Base-by-base conservation (phyloP, 2,888 invertebrate species). In the Andrena hattorfiana region DNA sequence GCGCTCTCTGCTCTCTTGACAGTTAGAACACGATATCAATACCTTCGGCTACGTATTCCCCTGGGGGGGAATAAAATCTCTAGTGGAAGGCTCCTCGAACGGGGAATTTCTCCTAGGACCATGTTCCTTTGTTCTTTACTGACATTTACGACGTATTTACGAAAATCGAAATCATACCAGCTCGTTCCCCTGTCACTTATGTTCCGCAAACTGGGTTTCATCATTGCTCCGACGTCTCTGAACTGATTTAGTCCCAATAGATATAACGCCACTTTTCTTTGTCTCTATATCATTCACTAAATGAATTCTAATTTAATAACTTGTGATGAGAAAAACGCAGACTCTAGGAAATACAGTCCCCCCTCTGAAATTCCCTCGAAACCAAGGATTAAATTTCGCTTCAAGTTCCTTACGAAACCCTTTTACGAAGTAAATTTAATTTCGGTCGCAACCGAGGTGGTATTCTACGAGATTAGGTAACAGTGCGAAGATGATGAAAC, bases 1-100 rank as follows among this genome's bases (percentile, higher is more conserved):
- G 20, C 42, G 54, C 59, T 51, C 60, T 32, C 60, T 51, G 71
- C 76, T 63, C 63, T 68, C 77, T 64, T 77, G 68, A 74, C 71
- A 68, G 62, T 77, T 60, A n/a, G 26, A 28, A 42, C 32, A 48
- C 30, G n/a, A 20, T 66, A 77, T 71, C 77, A 54, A 66, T 82
- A 66, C 42, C 42, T 13, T n/a, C 7, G n/a, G 28, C 48, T 35
- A 32, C 51, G 7, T 51, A n/a, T 32, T 68, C 16, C 26, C 20
- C 49, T 28, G 20, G 3, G 0, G 35, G 35, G 10, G n/a, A 69
- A 28, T 59, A 35, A 70, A 69, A 59, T 78, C 28, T 56, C n/a
- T 35, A 49, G 28, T 28, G 35, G 30, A 69, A 59, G n/a, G 13
- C 48, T n/a, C 6, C 60, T 26, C n/a, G 26, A 23, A 5, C 30